Evolutionary conservation across 2,113 vertebrate species (phyloP).

Genomic region (Gobio gobio): DNA sequence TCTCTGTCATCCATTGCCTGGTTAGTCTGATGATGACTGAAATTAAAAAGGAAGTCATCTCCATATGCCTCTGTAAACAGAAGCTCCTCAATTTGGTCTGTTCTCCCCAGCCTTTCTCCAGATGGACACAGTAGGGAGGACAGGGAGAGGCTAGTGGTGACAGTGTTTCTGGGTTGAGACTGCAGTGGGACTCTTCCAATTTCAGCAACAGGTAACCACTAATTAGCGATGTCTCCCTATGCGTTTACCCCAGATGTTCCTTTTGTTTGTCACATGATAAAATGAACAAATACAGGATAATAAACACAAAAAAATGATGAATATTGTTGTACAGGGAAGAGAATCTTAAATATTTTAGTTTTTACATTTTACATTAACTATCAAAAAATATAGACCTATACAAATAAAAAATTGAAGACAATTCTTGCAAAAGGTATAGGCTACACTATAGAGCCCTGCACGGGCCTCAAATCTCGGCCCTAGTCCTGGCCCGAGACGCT

Average conservation of each 20-base stretch:
- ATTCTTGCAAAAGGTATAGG: too few species aligned
- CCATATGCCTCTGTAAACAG: conserved; percentile 36
- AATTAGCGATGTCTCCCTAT: conserved; percentile 28
- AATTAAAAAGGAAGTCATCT: conserved; percentile 43
- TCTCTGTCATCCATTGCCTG: background rate
- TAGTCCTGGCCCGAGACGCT: too few species aligned
- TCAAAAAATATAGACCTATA: too few species aligned
- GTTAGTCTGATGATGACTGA: conserved; percentile 29
- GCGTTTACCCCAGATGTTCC: conserved; percentile 33
- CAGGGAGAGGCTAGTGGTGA: conserved; percentile 20
- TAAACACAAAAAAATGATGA: background rate
- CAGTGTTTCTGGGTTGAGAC: background rate
- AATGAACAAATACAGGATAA: background rate
- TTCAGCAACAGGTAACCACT: conserved; percentile 42
- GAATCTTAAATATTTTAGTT: background rate
- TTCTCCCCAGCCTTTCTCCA: conserved; percentile 24
- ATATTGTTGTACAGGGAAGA: background rate
- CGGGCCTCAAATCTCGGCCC: too few species aligned
- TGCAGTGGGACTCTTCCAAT: conserved; percentile 29
- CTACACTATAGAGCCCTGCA: too few species aligned
- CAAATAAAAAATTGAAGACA: too few species aligned
- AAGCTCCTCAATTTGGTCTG: background rate
- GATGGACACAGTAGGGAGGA: conserved; percentile 38
- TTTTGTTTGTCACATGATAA: conserved; percentile 21
- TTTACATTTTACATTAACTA: too few species aligned